These are phyloP conservation scores for Moxostoma hubbsi DNA, from an alignment of 2,797 vertebrate genomes.

Conservation along the genomic window DNA sequence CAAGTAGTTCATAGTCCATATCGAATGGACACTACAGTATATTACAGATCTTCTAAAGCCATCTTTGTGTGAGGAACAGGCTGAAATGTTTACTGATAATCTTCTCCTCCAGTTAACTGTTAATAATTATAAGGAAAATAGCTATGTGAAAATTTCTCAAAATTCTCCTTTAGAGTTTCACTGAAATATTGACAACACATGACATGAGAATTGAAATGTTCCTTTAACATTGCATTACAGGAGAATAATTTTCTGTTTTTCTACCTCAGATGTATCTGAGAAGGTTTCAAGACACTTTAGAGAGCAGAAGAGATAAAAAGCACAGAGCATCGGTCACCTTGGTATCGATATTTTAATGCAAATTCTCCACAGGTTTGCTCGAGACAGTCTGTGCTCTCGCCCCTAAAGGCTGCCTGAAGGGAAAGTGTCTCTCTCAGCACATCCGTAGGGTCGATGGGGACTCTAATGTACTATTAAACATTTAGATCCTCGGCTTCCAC, in stretches of 20 bases:
- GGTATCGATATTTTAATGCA: conserved; percentile 40
- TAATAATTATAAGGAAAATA: too few species aligned
- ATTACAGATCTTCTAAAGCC: too few species aligned
- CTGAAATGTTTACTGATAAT: too few species aligned
- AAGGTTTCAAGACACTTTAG: conserved; percentile 18
- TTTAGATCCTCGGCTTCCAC: conserved; percentile 46
- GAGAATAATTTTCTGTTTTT: not conserved
- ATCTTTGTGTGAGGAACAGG: too few species aligned
- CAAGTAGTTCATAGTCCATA: too few species aligned
- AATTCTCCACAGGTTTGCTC: conserved; percentile 29
- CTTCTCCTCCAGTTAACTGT: too few species aligned
- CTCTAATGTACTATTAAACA: conserved; percentile 59
- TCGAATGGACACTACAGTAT: too few species aligned
- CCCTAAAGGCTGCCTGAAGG: conserved; percentile 26
- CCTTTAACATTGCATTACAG: conserved; percentile 27
- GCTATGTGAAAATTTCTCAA: too few species aligned
- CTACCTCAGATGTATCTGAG: not conserved
- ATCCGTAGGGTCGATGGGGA: conserved; percentile 27
- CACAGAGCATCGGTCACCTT: conserved; percentile 20
- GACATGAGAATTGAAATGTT: not conserved
- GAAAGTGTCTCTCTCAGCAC: conserved; percentile 52
- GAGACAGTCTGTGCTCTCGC: conserved; percentile 14
- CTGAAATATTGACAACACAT: not conserved
- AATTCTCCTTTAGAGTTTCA: not conserved
- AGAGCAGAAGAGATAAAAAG: conserved; percentile 15